A percentile compares a stretch with the other conserved stretches of the same genome.
Conservation (phyloP, 2,888 invertebrate species). For the Aproaerema taeniolella region DNA sequence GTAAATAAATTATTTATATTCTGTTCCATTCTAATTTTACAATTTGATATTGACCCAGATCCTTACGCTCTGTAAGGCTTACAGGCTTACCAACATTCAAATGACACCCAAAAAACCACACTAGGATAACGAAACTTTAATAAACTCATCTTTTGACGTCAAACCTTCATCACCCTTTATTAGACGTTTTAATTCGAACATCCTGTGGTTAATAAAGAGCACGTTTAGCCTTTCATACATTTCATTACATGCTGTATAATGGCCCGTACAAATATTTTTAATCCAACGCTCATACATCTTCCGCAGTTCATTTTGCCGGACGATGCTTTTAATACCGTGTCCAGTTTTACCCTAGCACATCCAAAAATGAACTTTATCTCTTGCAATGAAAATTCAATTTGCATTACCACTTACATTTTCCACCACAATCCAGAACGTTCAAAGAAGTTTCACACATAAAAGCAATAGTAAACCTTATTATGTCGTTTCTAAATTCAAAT, state of each 20-base stretch:
- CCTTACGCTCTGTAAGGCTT: too few species aligned
- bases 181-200: constrained; percentile 56
- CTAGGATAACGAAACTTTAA: constrained; percentile 6
- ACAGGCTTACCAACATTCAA: neutral
- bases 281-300: constrained; percentile 75
- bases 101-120: constrained; percentile 2
- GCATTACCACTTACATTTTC: constrained; percentile 1
- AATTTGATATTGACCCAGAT: too few species aligned
- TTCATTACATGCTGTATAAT: constrained; percentile 75
- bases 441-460: constrained; percentile 18
- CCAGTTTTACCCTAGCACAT: constrained; percentile 18
- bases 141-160: constrained; percentile 19
- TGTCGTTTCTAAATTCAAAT: too few species aligned
- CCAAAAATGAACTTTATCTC: constrained; percentile 29
- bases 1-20: too few species aligned
- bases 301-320: constrained; percentile 70
- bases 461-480: too few species aligned
- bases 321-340: constrained; percentile 50
- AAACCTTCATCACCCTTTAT: constrained; percentile 59
- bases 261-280: constrained; percentile 76
- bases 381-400: constrained; percentile 23
- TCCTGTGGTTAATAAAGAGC: constrained; percentile 70
- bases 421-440: constrained; percentile 10
- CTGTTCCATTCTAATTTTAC: too few species aligned
- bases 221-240: constrained; percentile 70